These are phyloP conservation scores for Tetragonisca angustula DNA, from an alignment of 2,888 invertebrate species.

Conservation along the genomic window DNA sequence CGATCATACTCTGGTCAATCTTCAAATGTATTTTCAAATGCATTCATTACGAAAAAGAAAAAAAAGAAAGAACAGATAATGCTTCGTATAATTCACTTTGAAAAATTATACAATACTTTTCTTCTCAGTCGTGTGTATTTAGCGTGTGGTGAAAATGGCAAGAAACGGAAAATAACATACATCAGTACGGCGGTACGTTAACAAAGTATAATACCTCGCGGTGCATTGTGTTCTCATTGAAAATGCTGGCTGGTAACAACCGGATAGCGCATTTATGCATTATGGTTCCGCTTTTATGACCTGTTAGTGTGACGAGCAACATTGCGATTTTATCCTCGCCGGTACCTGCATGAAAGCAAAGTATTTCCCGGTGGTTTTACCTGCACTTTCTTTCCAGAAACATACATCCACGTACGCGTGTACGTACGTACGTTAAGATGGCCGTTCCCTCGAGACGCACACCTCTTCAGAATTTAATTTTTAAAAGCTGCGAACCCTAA, in stretches of 20 bases:
- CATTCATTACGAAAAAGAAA: too few relatives aligned
- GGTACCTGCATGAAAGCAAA: constrained; percentile 26
- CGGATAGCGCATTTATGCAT: constrained; percentile 3
- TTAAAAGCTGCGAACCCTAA: constrained; percentile 20
- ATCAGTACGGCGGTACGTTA: background rate
- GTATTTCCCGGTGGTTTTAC: constrained; percentile 48
- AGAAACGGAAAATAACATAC: constrained; percentile 32
- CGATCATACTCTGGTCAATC: background rate
- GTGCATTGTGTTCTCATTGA: constrained; percentile 41
- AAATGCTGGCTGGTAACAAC: constrained; percentile 34
- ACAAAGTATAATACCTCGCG: constrained; percentile 5
- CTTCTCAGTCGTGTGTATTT: background rate
- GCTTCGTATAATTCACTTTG: background rate
- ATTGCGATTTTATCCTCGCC: constrained; percentile 46
- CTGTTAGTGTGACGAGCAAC: constrained; percentile 41
- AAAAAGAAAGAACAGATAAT: background rate
- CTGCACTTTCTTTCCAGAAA: constrained; percentile 28
- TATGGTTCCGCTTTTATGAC: constrained; percentile 48
- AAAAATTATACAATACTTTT: constrained; percentile 12
- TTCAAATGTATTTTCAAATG: background rate
- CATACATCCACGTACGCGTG: background rate
- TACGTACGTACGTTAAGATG: background rate
- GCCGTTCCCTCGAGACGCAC: constrained; percentile 13
- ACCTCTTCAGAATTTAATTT: constrained; percentile 42
- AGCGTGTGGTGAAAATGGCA: constrained; percentile 4